Evolutionary conservation across 1,140 invertebrate genomes (phyloP), one percentile per base, ranked within the genome.

Genomic region (Brachionus calyciflorus): DNA sequence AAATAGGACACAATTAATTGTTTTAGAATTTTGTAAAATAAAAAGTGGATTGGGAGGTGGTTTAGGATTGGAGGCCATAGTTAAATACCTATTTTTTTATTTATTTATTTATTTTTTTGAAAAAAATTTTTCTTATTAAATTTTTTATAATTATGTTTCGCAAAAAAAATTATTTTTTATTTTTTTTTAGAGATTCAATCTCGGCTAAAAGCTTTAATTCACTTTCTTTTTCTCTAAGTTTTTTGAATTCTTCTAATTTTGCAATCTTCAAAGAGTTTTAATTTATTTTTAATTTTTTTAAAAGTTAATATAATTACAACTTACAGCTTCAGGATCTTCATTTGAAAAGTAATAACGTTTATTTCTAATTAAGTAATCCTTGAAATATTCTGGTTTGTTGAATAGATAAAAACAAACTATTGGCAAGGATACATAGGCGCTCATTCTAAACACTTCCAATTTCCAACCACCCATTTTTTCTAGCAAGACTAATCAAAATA

Each of bases 341-440:
- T 73, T 73, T 3, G 51, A 73, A 37, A 73, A 51, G 41, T 53
- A 73, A 30, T 51, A 73, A 33, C 51, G 41, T 49, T 73, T 73
- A n/a, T 73, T 73, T 51, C 28, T 48, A 21, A 55, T 55, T 17
- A 73, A 51, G 17, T 73, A 73, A 2, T 73, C 69, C 40, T 73
- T 73, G n/a, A 73, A 73, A 33, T 73, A 73, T 51, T 76, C 73
- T n/a, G 73, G 73, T 30, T 60, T 76, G 12, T 55, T 76, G 53
- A 76, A 76, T 7, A 76, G 19, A 76, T 76, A 76, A 37, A 76
- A 76, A 17, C 73, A 76, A 26, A 76, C 41, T 24, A 76, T 60
- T 12, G 73, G 73, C n/a, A 76, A 2, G 30, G 73, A 21, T 40
- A 76, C 53, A 44, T 76, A 76, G 51, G 28, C 33, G 10, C 7